These are phyloP conservation scores for Momotus momota DNA, from an alignment of 2,797 vertebrate species.

Conservation along the genomic window DNA sequence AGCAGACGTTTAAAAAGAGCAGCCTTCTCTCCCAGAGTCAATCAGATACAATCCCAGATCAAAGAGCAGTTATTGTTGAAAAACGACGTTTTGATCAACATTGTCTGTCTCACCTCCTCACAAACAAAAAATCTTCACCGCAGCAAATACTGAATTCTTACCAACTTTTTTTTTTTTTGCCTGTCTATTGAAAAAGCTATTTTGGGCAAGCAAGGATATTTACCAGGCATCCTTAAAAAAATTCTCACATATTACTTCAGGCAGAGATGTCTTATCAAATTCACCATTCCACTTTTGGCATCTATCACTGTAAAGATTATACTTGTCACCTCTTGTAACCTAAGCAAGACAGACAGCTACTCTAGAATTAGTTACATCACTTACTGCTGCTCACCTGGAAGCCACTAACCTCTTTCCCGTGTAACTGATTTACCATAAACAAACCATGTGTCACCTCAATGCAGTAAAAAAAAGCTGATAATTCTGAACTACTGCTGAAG, in stretches of 20 bases:
- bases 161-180: too few relatives aligned
- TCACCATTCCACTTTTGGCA: background rate
- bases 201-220: background rate
- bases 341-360: background rate
- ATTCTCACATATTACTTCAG: background rate
- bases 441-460: background rate
- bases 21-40: background rate
- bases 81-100: background rate
- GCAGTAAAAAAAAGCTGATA: background rate
- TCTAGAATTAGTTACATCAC: background rate
- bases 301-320: background rate
- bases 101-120: background rate
- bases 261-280: background rate
- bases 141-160: background rate
- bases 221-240: background rate
- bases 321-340: background rate
- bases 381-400: background rate
- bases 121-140: background rate
- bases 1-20: background rate
- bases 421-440: background rate
- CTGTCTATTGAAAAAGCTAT: background rate
- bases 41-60: background rate
- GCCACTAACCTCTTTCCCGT: background rate
- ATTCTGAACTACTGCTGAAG: background rate
- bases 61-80: background rate